Percentiles rank a stretch among this genome's conserved stretches.
Evolutionary conservation across 2,113 vertebrate genomes (phyloP).

Genomic region (Odocoileus hemionus): DNA sequence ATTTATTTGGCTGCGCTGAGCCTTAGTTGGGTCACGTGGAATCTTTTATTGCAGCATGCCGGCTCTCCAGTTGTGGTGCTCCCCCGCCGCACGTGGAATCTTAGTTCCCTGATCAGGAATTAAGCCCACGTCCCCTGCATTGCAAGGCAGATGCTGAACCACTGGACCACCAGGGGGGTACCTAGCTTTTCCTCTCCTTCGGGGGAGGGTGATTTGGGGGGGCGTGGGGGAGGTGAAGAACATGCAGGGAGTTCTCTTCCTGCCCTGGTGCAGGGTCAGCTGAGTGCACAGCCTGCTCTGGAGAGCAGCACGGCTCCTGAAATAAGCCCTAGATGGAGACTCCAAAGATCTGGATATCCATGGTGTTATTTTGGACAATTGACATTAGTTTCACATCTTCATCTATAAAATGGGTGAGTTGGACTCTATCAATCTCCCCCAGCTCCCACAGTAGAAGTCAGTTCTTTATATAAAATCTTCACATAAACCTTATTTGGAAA

Average conservation of each 20-base stretch:
- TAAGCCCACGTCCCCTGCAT: background rate
- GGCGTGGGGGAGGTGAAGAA: too few species aligned
- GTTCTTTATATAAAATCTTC: background rate
- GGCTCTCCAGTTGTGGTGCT: background rate
- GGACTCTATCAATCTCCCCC: background rate
- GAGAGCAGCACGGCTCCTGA: background rate
- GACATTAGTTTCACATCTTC: background rate
- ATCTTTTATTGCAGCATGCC: background rate
- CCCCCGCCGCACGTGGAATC: background rate
- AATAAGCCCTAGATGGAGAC: background rate
- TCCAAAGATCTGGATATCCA: background rate
- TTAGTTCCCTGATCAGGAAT: background rate
- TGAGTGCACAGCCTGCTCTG: background rate
- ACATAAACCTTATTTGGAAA: background rate
- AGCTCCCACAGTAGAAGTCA: background rate
- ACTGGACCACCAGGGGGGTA: background rate
- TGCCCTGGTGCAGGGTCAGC: background rate
- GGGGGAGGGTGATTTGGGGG: background rate
- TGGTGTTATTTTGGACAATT: background rate
- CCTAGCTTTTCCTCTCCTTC: background rate
- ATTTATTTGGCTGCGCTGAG: background rate
- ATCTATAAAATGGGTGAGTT: background rate
- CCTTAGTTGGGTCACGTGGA: background rate
- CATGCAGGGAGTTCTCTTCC: background rate
- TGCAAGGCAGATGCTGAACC: background rate